These are phyloP conservation scores for Bombyx mandarina DNA, from an alignment of 1,140 invertebrate genomes.

Conservation along the genomic window DNA sequence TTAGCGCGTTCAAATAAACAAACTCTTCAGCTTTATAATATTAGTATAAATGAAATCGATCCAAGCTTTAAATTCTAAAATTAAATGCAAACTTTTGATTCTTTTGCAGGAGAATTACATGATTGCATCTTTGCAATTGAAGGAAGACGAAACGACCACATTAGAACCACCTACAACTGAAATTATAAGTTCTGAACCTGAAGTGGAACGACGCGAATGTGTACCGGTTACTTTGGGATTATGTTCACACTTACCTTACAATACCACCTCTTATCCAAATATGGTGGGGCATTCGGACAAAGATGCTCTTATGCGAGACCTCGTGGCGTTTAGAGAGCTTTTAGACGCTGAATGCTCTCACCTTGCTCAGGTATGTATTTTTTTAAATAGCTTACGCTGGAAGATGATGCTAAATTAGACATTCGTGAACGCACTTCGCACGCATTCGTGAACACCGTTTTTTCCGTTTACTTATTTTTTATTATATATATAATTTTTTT, in stretches of 20 bases:
- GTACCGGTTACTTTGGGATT: constrained; percentile 76
- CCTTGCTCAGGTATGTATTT: constrained; percentile 72
- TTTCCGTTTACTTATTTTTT: no score
- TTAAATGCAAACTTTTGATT: not conserved
- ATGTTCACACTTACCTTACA: constrained; percentile 82
- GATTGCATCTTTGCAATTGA: constrained; percentile 51
- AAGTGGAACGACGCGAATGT: constrained; percentile 75
- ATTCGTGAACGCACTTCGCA: no score
- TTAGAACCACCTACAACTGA: constrained; percentile 72
- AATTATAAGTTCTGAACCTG: constrained; percentile 52
- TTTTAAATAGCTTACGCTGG: not conserved
- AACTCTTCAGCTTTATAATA: no score
- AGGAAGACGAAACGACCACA: constrained; percentile 62
- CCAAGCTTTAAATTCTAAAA: not conserved
- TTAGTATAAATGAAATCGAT: no score
- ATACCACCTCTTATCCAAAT: constrained; percentile 88
- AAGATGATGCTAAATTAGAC: not conserved
- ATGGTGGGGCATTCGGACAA: constrained; percentile 77
- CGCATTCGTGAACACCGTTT: no score
- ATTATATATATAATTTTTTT: no score
- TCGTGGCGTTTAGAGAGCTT: constrained; percentile 87
- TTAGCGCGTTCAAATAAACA: no score
- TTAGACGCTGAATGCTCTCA: constrained; percentile 90
- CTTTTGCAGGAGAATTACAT: constrained; percentile 50
- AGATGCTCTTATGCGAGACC: constrained; percentile 79